Evolutionary conservation across 2,797 vertebrate species (phyloP), one percentile per base, ranked within the genome.

Genomic region (Poecile montanus): DNA sequence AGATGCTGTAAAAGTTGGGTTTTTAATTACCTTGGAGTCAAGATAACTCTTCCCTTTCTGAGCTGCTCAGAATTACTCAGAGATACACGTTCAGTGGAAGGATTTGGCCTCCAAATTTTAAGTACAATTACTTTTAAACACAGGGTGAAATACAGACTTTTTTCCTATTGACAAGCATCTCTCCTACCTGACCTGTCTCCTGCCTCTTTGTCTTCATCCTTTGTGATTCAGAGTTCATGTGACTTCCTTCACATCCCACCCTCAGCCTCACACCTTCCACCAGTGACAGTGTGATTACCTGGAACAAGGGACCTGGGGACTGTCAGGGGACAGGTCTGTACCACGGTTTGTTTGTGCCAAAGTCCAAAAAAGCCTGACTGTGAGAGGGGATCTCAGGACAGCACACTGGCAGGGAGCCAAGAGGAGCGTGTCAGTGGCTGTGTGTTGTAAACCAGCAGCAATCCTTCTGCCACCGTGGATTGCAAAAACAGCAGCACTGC

Each of bases 391-490:
- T 71, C 45, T 93, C 78, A 77, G 93, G 93, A 75, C 86, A 89
- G 54, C 66, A 34, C 2, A 2, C 57, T 95, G 90, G 89, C 86
- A 81, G 70, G 65, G 81, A 88, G 89, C 79, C 93, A 93, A 73
- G 72, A 58, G 76, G 17, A 95, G 57, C 6, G 0, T 87, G 78
- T 92, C 91, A 92, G 70, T 74, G 40, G 23, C 88, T 89, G 70
- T 53, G 51, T 67, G 94, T 94, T 90, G 80, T 96, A 89, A 95
- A 88, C 85, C 45, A 73, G 40, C 48, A 91, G 78, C 74, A 78
- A 87, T 91, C 60, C 86, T 84, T 83, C 84, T 79, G 76, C 67
- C 73, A 27, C 66, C 7, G 2, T 65, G 88, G 68, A 44, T 62
- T 95, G 89, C 85, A 90, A 84, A 95, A 94, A 29, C 70, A 1